These are phyloP conservation scores for Corvus moneduloides DNA, from an alignment of 2,113 vertebrate genomes.

Conservation along the genomic window DNA sequence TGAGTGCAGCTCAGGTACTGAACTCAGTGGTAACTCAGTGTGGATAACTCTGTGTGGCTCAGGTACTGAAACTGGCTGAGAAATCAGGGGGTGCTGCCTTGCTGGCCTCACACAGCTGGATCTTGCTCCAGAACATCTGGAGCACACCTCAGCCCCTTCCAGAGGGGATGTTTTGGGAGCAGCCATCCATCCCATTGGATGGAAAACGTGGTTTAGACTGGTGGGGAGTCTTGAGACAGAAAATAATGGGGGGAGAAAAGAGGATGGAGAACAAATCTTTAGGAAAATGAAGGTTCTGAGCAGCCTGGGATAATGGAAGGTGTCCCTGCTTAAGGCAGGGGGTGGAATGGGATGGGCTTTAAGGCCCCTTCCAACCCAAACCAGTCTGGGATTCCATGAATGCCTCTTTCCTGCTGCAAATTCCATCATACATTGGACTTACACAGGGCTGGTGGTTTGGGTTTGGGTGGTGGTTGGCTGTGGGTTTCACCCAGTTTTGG, in stretches of 20 bases:
- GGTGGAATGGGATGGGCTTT: background rate
- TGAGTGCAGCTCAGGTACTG: background rate
- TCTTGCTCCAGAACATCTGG: background rate
- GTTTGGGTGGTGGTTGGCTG: background rate
- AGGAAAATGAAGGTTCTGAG: background rate
- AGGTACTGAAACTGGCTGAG: background rate
- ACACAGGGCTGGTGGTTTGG: accelerated
- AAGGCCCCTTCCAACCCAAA: background rate
- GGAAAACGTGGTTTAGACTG: background rate
- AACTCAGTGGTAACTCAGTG: background rate
- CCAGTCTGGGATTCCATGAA: background rate
- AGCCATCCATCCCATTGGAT: background rate
- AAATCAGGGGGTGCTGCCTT: background rate
- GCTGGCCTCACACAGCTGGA: background rate
- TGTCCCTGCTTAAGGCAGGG: background rate
- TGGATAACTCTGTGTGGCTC: background rate
- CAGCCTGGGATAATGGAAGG: background rate
- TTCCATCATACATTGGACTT: background rate
- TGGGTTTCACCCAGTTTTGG: background rate
- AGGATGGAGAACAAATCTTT: background rate
- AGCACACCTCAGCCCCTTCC: background rate
- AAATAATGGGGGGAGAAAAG: background rate
- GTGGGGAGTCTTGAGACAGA: background rate
- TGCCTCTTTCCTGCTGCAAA: background rate
- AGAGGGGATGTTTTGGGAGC: background rate